phyloP scores from a whole-genome alignment of 1,140 invertebrate species.

The Monochamus saltuarius region DNA sequence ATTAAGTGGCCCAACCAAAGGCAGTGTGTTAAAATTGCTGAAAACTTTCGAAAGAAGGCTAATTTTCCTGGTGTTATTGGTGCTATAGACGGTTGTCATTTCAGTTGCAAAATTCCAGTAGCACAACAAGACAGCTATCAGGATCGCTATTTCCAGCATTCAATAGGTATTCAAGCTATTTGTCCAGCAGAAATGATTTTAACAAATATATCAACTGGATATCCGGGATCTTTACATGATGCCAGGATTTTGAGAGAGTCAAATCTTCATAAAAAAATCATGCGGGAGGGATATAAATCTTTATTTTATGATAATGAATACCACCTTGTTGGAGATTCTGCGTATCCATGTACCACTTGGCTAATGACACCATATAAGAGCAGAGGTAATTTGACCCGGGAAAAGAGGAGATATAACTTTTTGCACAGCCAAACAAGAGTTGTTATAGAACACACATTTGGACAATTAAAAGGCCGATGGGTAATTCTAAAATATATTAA shows the following conservation, averaged over 20 bases:
- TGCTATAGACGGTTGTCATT: neutral
- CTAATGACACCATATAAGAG: neutral
- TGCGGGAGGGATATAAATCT: neutral
- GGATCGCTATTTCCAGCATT: neutral
- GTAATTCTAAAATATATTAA: neutral
- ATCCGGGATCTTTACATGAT: constrained; percentile 1
- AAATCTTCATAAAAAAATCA: neutral
- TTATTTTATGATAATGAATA: neutral
- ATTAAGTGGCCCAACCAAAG: constrained; percentile 2
- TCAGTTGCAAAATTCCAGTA: constrained; percentile 3
- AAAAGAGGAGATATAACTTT: neutral
- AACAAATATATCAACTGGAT: constrained; percentile 4
- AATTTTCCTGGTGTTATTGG: neutral
- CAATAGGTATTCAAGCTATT: constrained; percentile 4
- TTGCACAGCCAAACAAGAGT: neutral
- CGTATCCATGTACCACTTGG: neutral
- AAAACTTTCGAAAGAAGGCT: neutral
- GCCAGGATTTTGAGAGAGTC: neutral
- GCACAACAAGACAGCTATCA: constrained; percentile 5
- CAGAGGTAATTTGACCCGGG: neutral
- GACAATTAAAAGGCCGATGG: constrained; percentile 1
- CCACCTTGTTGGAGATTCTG: neutral
- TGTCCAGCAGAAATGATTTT: neutral
- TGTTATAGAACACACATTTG: neutral
- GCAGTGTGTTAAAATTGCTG: neutral